Base-by-base conservation (phyloP, 1,140 invertebrate species). In the Mycetomoellerius zeteki region DNA sequence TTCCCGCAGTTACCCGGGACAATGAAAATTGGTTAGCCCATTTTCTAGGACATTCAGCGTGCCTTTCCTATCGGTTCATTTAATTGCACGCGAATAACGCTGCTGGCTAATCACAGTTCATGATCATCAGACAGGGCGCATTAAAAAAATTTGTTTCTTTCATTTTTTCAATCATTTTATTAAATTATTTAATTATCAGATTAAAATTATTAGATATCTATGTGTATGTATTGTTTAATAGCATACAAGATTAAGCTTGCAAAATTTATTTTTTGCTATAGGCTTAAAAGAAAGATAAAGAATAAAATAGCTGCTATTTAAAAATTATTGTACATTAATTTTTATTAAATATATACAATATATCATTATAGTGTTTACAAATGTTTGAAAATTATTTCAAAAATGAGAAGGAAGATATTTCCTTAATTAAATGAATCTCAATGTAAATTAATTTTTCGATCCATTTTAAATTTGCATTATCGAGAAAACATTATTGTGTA, bases 11-110 rank as follows among this genome's bases (percentile, higher is more conserved):
- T 77, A 52, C 19, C 71, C 87, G 62, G 56, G 33, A 87, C 77
- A 65, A 69, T 84, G 69, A 84, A 52, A 82, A 73, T 78, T 76
- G 86, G 80, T 77, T 84, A 82, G 84, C 56, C 37, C 75, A 84
- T 84, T 84, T 84, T 84, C 80, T 84, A 60, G 54, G 37, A 60
- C 24, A 73, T 73, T 72, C 80, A 14, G 52, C 7, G 33, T n/a
- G 54, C 54, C 80, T 84, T 75, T 75, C 8, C 69, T 73, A 33
- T 37, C 37, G 69, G 1, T 37, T 73, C 27, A 62, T 84, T 84
- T 60, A 84, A 84, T 84, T 60, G 54, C 54, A 24, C 69, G 80
- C 69, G 69, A 60, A 73, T 82, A 72, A 82, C 19, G 52, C 52
- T 69, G 64, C 77, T 16, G n/a, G 80, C n/a, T 84, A 84, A 73